These are phyloP conservation scores for Porites evermanni DNA, from an alignment of 92 coral and sea anemone species.

Conservation along the genomic window DNA sequence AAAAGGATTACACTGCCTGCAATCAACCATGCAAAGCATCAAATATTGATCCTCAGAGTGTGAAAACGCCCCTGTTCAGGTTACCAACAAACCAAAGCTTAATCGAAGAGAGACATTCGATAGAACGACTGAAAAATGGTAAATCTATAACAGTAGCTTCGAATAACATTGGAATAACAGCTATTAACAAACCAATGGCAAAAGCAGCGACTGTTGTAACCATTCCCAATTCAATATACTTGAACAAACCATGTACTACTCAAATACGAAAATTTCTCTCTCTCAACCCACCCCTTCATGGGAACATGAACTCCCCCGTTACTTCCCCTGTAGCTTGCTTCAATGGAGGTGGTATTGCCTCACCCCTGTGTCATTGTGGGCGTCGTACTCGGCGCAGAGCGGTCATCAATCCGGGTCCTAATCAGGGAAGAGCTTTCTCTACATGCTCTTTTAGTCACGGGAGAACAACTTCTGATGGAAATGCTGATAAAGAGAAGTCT, in stretches of 20 bases:
- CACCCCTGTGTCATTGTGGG: constrained; percentile 88
- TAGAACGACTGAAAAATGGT: neutral
- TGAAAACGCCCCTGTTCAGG: constrained; percentile 1
- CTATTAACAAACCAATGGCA: neutral
- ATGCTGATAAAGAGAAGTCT: constrained; percentile 20
- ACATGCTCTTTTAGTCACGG: constrained; percentile 69
- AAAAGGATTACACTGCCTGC: neutral
- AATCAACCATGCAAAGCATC: constrained; percentile 21
- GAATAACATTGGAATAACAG: neutral
- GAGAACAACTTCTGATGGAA: constrained; percentile 60
- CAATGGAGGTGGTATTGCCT: constrained; percentile 77
- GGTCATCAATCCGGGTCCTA: constrained; percentile 86
- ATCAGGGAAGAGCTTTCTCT: constrained; percentile 88
- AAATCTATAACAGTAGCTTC: neutral
- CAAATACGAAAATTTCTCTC: neutral
- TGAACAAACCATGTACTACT: neutral
- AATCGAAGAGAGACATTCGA: neutral
- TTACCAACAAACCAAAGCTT: neutral
- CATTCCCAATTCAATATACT: neutral
- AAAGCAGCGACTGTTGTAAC: neutral
- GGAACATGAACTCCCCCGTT: constrained; percentile 1
- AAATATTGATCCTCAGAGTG: constrained; percentile 23
- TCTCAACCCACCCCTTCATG: neutral
- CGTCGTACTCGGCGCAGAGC: constrained; percentile 74
- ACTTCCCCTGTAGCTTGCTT: constrained; percentile 51